Evolutionary conservation across 2,113 vertebrate species (phyloP).

Genomic region (Gobio gobio): DNA sequence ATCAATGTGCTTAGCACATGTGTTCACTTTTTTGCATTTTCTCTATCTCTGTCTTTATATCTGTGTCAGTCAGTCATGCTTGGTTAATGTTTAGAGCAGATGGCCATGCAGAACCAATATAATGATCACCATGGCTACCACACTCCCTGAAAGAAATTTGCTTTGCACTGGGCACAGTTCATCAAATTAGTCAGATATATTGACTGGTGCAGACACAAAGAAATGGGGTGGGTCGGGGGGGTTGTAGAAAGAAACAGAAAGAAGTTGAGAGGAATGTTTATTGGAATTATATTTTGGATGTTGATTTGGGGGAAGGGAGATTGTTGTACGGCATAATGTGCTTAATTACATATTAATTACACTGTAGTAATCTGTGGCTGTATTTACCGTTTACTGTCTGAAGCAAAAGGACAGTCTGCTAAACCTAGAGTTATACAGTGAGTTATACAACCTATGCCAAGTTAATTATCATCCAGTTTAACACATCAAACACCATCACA

Average conservation of each 20-base stretch:
- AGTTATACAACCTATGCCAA: not conserved
- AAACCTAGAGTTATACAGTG: not conserved
- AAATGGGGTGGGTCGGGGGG: not conserved
- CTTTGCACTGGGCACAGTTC: conserved; percentile 75
- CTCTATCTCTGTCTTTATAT: conserved; percentile 45
- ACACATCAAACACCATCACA: not conserved
- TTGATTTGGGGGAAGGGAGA: not conserved
- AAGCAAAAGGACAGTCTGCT: conserved; percentile 1
- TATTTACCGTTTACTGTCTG: not conserved
- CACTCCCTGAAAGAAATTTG: conserved; percentile 79
- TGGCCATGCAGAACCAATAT: conserved; percentile 81
- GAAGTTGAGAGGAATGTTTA: not conserved
- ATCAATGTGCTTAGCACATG: conserved; percentile 26
- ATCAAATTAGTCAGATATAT: conserved; percentile 78
- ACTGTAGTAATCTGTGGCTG: not conserved
- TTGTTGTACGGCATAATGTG: not conserved
- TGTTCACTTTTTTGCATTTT: conserved; percentile 6
- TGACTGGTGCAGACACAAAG: conserved; percentile 67
- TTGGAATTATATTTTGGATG: not conserved
- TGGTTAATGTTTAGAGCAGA: conserved; percentile 88
- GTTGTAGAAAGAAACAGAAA: conserved; percentile 34
- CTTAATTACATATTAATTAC: not conserved
- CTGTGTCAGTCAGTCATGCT: conserved; percentile 61
- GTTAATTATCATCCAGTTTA: conserved; percentile 17
- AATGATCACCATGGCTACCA: conserved; percentile 82